Percentiles rank a stretch among this genome's conserved stretches.
phyloP scores from a whole-genome alignment of 2,888 invertebrate genomes.

The Anagyrus pseudococci region DNA sequence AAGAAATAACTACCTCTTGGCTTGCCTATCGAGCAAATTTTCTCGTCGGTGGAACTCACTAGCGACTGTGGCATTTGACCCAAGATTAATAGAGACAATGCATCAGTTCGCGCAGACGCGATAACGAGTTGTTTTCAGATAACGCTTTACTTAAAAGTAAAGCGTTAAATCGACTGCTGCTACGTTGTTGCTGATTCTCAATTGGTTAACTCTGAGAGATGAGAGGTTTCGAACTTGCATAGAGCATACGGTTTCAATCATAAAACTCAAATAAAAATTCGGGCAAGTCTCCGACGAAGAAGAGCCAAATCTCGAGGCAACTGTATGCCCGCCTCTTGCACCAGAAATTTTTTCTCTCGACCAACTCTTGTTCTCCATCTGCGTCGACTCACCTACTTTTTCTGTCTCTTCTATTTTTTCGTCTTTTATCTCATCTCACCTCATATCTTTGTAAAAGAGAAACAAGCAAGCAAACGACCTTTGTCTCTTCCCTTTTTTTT shows the following conservation, averaged over 20 bases:
- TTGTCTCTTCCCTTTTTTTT: no score
- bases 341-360: neutral
- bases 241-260: slow-evolving; percentile 59
- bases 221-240: slow-evolving; percentile 51
- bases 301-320: slow-evolving; percentile 5
- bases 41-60: no score
- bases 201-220: neutral
- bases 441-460: no score
- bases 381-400: neutral
- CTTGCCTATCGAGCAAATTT: no score
- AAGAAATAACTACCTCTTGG: no score
- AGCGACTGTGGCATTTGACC: no score
- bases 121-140: no score
- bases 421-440: no score
- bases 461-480: no score
- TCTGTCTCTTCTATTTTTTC: neutral
- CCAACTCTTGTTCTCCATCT: neutral
- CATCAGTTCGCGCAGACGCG: no score
- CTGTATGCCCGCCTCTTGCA: neutral
- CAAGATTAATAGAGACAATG: no score
- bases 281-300: slow-evolving; percentile 19
- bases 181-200: slow-evolving; percentile 46
- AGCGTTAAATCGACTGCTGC: slow-evolving; percentile 59
- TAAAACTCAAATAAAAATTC: slow-evolving; percentile 58
- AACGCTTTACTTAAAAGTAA: no score